Evolutionary conservation across 2,797 vertebrate genomes (phyloP).

Genomic region (Karalla daura): DNA sequence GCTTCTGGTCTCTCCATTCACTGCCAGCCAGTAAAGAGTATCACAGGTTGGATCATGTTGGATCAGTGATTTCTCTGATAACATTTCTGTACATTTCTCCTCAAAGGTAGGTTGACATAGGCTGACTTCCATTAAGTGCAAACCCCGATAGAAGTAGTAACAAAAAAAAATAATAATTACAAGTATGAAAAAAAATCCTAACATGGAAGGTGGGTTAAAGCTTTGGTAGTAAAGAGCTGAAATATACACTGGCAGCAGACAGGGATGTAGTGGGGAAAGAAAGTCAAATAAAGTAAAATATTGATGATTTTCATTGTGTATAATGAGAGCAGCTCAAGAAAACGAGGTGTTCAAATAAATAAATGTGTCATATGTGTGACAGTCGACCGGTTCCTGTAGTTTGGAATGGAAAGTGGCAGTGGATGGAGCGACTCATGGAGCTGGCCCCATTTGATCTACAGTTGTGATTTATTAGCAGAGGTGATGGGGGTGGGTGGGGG

Average conservation of each 20-base stretch:
- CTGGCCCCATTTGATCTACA: slow-evolving; percentile 52
- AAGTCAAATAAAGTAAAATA: slow-evolving; percentile 29
- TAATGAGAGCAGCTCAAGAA: slow-evolving; percentile 24
- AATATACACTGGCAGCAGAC: slow-evolving; percentile 47
- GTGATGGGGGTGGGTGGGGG: no score
- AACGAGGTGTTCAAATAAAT: slow-evolving; percentile 9
- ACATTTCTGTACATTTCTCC: slow-evolving; percentile 41
- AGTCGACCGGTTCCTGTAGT: slow-evolving; percentile 6
- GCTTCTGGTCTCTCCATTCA: slow-evolving; percentile 71
- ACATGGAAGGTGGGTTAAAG: slow-evolving; percentile 41
- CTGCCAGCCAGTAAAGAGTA: slow-evolving; percentile 53
- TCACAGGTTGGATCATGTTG: no score
- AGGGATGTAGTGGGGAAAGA: slow-evolving; percentile 36
- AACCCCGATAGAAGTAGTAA: slow-evolving; percentile 30
- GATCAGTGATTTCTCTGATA: no score
- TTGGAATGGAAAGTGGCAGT: slow-evolving; percentile 63
- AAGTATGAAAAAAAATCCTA: slow-evolving; percentile 45
- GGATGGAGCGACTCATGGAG: slow-evolving; percentile 74
- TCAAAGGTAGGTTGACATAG: slow-evolving; percentile 32
- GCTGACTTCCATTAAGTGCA: slow-evolving; percentile 40
- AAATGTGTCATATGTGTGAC: neutral
- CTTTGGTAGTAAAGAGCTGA: slow-evolving; percentile 28
- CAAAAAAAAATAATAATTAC: slow-evolving; percentile 43
- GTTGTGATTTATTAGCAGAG: slow-evolving; percentile 40
- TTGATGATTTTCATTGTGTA: no score